Evolutionary conservation across 1,140 invertebrate genomes (phyloP), one percentile per base, ranked within the genome.

Genomic region (Drosophila nebulosa): DNA sequence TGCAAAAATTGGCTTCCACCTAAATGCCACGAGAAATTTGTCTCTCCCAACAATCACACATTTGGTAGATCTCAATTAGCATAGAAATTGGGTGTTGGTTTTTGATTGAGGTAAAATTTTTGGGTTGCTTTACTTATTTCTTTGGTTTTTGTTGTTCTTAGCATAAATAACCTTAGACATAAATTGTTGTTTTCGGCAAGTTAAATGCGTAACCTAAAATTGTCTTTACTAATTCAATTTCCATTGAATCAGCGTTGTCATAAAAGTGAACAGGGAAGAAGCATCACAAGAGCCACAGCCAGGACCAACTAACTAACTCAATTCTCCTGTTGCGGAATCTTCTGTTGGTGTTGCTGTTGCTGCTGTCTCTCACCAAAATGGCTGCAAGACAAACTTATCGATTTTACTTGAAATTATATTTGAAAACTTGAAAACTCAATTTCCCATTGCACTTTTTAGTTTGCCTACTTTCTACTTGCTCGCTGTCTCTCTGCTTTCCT

Each of bases 331-430:
- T 62, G 62, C 69, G 74, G 56, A 81, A 86, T 88, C 69, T 69
- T 39, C 30, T 32, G 24, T 4, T 24, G 2, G 2, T 24, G 24
- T 4, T 24, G 24, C 2, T 24, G 24, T 4, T 24, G 24, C 2
- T 24, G 24, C 24, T 24, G 24, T 24, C 30, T 32, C 30, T 32
- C 10, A 32, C 10, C 50, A 50, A 53, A 61, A 55, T 61, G 57
- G 59, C 66, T 26, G 63, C 36, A 69, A 71, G 72, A 56, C 59
- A 88, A 88, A 85, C 78, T 85, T 86, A 86, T 86, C 78, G 81
- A 86, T 86, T 88, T 46, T 78, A 78, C 81, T 69, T 52, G 73
- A 69, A 86, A 86, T 81, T 81, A 75, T 85, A 86, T 85, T 85
- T 85, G 74, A 71, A 86, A 85, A 86, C 57, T 86, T 77, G 74